Percentiles rank a stretch among this genome's conserved stretches.
phyloP scores from a whole-genome alignment of 1,140 invertebrate species.

The Aporrectodea caliginosa region DNA sequence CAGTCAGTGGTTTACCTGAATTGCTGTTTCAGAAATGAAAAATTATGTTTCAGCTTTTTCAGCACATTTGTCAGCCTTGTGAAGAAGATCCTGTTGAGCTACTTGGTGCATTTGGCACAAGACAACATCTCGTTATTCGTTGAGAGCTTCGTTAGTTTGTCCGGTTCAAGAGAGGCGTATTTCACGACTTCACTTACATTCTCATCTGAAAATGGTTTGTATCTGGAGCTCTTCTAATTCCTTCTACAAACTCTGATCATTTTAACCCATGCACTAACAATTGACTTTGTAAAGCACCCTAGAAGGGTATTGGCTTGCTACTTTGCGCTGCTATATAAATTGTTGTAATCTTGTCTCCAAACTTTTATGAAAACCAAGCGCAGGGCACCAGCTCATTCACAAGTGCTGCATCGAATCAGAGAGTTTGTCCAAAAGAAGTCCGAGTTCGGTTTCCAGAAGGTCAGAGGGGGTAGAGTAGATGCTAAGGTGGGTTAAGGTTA shows the following conservation, averaged over 20 bases:
- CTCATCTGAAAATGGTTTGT: background rate
- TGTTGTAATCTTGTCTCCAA: background rate
- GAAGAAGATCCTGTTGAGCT: background rate
- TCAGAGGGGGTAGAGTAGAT: too few species aligned
- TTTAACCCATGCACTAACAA: too few species aligned
- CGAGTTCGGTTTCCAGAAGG: too few species aligned
- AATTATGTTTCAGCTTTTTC: background rate
- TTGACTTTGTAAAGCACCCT: too few species aligned
- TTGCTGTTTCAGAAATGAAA: background rate
- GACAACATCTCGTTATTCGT: background rate
- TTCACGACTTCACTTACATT: background rate
- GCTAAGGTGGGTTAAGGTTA: too few species aligned
- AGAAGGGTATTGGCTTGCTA: too few species aligned
- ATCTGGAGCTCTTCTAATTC: too few species aligned
- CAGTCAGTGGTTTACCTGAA: too few species aligned
- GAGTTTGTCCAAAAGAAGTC: too few species aligned
- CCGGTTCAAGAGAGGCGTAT: background rate
- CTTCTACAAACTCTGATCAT: background rate
- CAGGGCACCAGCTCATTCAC: too few species aligned
- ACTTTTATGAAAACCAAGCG: background rate
- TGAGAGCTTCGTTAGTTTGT: background rate
- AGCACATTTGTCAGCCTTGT: background rate
- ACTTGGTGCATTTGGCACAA: background rate
- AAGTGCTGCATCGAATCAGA: too few species aligned
- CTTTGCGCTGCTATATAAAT: too few species aligned